These are phyloP conservation scores for Enteromius afrohamiltoni DNA, from an alignment of 2,797 vertebrate species.

Conservation along the genomic window DNA sequence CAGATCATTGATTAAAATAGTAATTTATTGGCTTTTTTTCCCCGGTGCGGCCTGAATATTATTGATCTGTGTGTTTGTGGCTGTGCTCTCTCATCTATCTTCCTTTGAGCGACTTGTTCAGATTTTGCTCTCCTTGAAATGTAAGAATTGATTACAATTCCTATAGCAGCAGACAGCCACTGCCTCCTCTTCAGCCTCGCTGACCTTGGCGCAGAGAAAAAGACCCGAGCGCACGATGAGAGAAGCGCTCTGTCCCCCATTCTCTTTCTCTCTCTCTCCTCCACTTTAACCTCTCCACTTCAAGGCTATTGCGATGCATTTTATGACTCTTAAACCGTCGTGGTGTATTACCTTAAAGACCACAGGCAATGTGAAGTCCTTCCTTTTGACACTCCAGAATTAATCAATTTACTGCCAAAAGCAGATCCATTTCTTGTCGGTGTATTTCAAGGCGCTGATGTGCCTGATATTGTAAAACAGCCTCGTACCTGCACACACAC, in stretches of 20 bases:
- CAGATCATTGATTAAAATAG: constrained; percentile 70
- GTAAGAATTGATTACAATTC: constrained; percentile 77
- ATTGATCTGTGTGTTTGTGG: constrained; percentile 78
- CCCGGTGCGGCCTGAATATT: constrained; percentile 71
- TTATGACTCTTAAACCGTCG: constrained; percentile 57
- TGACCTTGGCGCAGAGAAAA: constrained; percentile 68
- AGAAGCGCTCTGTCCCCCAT: background rate
- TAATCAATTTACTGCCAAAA: constrained; percentile 64
- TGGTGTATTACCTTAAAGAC: constrained; percentile 62
- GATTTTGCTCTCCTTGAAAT: constrained; percentile 77
- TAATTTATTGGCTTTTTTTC: constrained; percentile 71
- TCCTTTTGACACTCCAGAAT: constrained; percentile 63
- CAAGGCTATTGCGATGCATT: constrained; percentile 54
- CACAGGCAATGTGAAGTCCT: constrained; percentile 54
- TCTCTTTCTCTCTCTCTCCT: constrained; percentile 5
- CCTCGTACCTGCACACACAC: constrained; percentile 31
- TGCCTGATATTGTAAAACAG: constrained; percentile 49
- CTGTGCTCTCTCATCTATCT: constrained; percentile 73
- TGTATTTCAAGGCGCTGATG: constrained; percentile 42
- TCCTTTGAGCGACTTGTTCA: constrained; percentile 71
- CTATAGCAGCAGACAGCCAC: constrained; percentile 67
- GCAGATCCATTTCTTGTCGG: constrained; percentile 58
- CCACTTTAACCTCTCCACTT: constrained; percentile 21
- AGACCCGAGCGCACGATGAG: constrained; percentile 1
- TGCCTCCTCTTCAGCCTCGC: constrained; percentile 60